Conservation (phyloP, 1,140 invertebrate genomes). For the Drosophila ananassae region DNA sequence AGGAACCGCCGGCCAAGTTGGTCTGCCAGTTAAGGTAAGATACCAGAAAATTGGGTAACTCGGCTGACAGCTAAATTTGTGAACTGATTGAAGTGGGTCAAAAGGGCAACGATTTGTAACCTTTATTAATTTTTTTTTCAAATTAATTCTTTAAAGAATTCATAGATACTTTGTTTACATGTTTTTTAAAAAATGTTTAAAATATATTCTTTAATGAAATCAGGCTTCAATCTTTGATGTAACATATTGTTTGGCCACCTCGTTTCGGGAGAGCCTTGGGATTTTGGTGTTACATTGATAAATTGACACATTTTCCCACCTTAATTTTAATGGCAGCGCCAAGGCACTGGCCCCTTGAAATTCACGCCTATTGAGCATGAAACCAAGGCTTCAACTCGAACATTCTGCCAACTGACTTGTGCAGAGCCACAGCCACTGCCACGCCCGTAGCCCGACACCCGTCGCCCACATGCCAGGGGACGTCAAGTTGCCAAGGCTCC, state of each 20-base stretch:
- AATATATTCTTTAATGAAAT: background rate
- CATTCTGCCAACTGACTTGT: slow-evolving; percentile 43
- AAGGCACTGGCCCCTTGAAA: slow-evolving; percentile 10
- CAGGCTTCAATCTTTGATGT: background rate
- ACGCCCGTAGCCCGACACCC: background rate
- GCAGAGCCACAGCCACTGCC: slow-evolving; percentile 22
- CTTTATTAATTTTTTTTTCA: too few species aligned
- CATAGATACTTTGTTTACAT: too few species aligned
- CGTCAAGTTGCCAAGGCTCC: slow-evolving; percentile 33
- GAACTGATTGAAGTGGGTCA: slow-evolving; percentile 51
- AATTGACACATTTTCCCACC: slow-evolving; percentile 15
- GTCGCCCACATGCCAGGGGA: slow-evolving; percentile 17
- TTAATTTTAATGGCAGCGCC: slow-evolving; percentile 37
- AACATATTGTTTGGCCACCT: background rate
- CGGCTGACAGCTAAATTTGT: slow-evolving; percentile 33
- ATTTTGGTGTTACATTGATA: slow-evolving; percentile 9
- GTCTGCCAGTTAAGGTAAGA: slow-evolving; percentile 17
- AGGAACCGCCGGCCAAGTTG: slow-evolving; percentile 9
- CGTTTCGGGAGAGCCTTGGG: background rate
- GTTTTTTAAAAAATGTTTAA: too few species aligned
- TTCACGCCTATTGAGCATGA: slow-evolving; percentile 40
- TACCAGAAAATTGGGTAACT: slow-evolving; percentile 45
- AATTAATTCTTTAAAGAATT: too few species aligned
- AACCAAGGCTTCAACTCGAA: slow-evolving; percentile 45
- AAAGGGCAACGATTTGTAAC: slow-evolving; percentile 46